Conservation (phyloP, 2,113 vertebrate genomes). For the Aepyceros melampus region DNA sequence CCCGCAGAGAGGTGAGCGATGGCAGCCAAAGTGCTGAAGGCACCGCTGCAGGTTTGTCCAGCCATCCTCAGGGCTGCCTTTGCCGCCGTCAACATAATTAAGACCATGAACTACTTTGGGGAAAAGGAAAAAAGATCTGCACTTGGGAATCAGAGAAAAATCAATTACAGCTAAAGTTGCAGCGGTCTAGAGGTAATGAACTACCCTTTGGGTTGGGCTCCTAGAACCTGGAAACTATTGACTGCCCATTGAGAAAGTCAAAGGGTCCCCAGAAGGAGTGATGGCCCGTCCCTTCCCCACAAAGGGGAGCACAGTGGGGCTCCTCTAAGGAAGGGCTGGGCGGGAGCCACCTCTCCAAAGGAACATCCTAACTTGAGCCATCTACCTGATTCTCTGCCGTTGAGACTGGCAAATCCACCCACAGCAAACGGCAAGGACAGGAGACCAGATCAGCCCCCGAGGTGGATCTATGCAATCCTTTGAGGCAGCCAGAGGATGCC, state of each 20-base stretch:
- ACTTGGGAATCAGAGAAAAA: not conserved
- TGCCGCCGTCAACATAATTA: constrained; percentile 51
- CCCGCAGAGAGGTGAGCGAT: not conserved
- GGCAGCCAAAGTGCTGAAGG: not conserved
- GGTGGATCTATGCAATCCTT: not conserved
- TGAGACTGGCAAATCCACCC: not conserved
- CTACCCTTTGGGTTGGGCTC: not conserved
- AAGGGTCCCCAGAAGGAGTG: not conserved
- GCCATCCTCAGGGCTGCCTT: not conserved
- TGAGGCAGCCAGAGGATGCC: not conserved
- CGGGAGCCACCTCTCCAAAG: not conserved
- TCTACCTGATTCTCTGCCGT: not conserved
- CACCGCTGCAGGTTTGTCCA: not conserved
- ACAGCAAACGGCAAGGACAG: not conserved
- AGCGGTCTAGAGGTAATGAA: not conserved
- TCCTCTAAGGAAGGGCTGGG: not conserved
- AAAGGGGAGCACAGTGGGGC: not conserved
- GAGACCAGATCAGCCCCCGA: not conserved
- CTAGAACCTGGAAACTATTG: not conserved
- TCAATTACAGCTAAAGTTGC: not conserved
- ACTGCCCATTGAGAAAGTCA: not conserved
- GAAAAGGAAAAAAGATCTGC: not conserved
- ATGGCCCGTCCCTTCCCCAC: not conserved
- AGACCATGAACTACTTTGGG: constrained; percentile 34
- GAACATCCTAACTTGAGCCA: not conserved